A percentile compares a stretch with the other conserved stretches of the same genome.
Conservation (phyloP, 2,113 vertebrate species). For the Odocoileus hemionus region DNA sequence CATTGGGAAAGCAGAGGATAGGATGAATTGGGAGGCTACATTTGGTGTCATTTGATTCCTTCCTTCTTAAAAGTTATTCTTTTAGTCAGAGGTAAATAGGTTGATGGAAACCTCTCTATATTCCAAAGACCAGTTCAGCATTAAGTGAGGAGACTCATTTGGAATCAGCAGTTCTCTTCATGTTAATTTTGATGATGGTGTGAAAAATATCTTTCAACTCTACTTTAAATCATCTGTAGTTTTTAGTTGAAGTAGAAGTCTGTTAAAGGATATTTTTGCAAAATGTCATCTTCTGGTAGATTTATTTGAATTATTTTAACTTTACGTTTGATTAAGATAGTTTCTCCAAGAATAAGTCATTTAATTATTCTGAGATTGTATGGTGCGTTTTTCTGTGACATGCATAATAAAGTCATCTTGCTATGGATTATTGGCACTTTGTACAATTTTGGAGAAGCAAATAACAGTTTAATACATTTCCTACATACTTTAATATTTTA, state of each 20-base stretch:
- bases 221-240: neutral
- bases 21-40: neutral
- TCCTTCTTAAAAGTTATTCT: neutral
- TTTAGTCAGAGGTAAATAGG: neutral
- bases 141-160: neutral
- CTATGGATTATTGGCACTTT: neutral
- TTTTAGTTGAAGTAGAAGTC: slow-evolving; percentile 40
- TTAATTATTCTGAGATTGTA: slow-evolving; percentile 9
- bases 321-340: neutral
- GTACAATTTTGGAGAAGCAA: neutral
- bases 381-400: slow-evolving; percentile 12
- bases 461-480: neutral
- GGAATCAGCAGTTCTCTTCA: neutral
- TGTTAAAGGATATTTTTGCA: slow-evolving; percentile 7
- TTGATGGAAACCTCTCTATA: neutral
- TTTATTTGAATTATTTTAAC: slow-evolving; percentile 37
- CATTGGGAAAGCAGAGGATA: neutral
- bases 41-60: neutral
- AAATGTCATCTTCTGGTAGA: neutral
- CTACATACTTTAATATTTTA: neutral
- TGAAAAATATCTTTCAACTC: neutral
- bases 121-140: neutral
- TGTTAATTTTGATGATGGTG: neutral
- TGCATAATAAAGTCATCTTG: neutral
- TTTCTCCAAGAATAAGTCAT: neutral